Conservation (phyloP, 2,888 invertebrate species). For the Shargacucullia verbasci region DNA sequence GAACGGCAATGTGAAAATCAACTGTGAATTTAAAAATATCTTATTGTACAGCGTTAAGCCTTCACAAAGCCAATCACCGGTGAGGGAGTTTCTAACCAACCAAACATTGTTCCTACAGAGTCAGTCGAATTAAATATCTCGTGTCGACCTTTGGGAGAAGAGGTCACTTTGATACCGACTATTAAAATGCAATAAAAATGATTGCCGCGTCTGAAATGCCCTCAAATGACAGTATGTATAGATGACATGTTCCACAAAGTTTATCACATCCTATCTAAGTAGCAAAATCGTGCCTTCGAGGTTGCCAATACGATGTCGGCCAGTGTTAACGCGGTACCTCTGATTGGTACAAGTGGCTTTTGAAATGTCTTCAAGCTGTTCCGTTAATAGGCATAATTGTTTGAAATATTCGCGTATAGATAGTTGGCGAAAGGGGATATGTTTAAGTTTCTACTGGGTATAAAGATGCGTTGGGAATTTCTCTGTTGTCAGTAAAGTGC, state of each 20-base stretch:
- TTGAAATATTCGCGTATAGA: slow-evolving; percentile 6
- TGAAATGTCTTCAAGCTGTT: slow-evolving; percentile 30
- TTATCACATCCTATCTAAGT: slow-evolving; percentile 13
- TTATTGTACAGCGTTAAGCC: slow-evolving; percentile 32
- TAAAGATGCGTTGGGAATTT: slow-evolving; percentile 17
- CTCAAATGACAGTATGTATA: slow-evolving; percentile 32
- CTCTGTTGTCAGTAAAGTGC: slow-evolving; percentile 7
- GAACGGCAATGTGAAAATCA: slow-evolving; percentile 46
- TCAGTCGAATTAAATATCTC: slow-evolving; percentile 58
- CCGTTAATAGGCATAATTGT: slow-evolving; percentile 35
- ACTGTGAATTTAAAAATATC: slow-evolving; percentile 47
- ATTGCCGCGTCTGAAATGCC: slow-evolving; percentile 61
- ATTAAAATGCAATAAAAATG: slow-evolving; percentile 70
- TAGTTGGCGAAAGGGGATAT: slow-evolving; percentile 4
- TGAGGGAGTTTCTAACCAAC: slow-evolving; percentile 35
- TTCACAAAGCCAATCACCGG: slow-evolving; percentile 39
- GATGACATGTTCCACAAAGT: slow-evolving; percentile 18
- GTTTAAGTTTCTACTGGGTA: slow-evolving; percentile 23
- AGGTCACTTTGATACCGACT: slow-evolving; percentile 63
- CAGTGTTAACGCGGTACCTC: slow-evolving; percentile 19
- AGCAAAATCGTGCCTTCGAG: slow-evolving; percentile 19
- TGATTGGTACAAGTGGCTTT: slow-evolving; percentile 23
- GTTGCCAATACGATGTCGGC: slow-evolving; percentile 10
- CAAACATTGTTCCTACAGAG: slow-evolving; percentile 46
- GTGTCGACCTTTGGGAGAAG: slow-evolving; percentile 58